Base-by-base conservation (phyloP, 2,888 invertebrate genomes). In the Lochmaea capreae region DNA sequence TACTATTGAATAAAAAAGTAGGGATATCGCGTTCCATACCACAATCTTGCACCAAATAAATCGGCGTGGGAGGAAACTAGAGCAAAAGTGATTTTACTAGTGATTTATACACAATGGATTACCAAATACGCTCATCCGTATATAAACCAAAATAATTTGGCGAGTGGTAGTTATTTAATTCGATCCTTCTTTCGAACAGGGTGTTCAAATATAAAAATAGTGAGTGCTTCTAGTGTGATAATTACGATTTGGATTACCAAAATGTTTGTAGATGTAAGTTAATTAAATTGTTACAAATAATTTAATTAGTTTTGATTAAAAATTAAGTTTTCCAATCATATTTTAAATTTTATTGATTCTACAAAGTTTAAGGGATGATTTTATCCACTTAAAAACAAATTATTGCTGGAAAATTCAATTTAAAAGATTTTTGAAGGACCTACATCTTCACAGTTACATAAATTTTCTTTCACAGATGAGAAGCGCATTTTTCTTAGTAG, bases 101-200 rank as follows among this genome's bases (percentile, higher is more conserved):
- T 33, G 33, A 33, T 33, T 33, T 33, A 84, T 83, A 84, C 82
- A 86, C 86, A 86, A 86, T 85, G 80, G 80, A 85, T 82, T 86
- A 84, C 85, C 82, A 86, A 86, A 86, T 84, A 82, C 79, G 78
- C 76, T 77, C 72, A 78, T 81, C 79, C 76, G 79, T 85, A 86
- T 86, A 86, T 85, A 86, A 85, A 84, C 82, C 82, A 84, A 85
- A 85, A 42, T 84, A 83, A 82, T 84, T 83, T 83, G 73, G 73
- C 54, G 33, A 63, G 58, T 72, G 59, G 71, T 73, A 77, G 77
- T 77, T 54, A 66, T 59, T 66, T 43, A 18, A 16, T 65, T 16
- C 9, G 16, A 65, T 46, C 33, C 43, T 46, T 11, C 16, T n/a
- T 70, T 14, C 3, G 22, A 46, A 52, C 46, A 39, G 22, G 63